phyloP scores from a whole-genome alignment of 2,113 vertebrate species.

The Tonatia bakeri region DNA sequence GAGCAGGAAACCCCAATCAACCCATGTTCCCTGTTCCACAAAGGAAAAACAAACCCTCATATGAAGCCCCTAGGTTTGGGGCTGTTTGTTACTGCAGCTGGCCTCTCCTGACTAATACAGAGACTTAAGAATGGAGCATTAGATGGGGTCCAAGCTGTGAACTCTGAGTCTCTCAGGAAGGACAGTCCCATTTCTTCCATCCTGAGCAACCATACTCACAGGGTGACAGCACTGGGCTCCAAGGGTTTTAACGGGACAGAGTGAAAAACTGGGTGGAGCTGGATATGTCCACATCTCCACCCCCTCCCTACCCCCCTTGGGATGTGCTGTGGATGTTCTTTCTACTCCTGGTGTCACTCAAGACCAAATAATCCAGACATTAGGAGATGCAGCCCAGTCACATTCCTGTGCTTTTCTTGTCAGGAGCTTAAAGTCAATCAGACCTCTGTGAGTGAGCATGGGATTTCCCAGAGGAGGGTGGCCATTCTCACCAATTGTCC shows the following conservation, averaged over 20 bases:
- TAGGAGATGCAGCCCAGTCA: neutral
- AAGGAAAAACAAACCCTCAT: neutral
- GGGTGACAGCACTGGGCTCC: too few relatives aligned
- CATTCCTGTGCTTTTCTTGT: neutral
- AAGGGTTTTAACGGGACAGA: neutral
- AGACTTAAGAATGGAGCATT: neutral
- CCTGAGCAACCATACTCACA: neutral
- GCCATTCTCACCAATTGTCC: neutral
- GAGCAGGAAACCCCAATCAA: neutral
- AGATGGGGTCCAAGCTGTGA: neutral
- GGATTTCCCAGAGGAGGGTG: neutral
- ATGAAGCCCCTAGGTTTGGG: neutral
- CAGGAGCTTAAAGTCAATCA: neutral
- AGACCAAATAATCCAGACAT: too few relatives aligned
- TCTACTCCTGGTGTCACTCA: neutral
- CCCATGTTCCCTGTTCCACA: neutral
- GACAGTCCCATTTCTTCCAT: neutral
- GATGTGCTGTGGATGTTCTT: neutral
- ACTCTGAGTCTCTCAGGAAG: neutral
- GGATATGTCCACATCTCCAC: neutral
- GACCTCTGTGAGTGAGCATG: neutral
- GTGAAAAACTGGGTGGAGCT: neutral
- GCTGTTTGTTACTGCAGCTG: neutral
- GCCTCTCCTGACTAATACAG: neutral
- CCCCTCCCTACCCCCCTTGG: neutral